Evolutionary conservation across 2,888 invertebrate species (phyloP).

Genomic region (Trissolcus brochymenae): DNA sequence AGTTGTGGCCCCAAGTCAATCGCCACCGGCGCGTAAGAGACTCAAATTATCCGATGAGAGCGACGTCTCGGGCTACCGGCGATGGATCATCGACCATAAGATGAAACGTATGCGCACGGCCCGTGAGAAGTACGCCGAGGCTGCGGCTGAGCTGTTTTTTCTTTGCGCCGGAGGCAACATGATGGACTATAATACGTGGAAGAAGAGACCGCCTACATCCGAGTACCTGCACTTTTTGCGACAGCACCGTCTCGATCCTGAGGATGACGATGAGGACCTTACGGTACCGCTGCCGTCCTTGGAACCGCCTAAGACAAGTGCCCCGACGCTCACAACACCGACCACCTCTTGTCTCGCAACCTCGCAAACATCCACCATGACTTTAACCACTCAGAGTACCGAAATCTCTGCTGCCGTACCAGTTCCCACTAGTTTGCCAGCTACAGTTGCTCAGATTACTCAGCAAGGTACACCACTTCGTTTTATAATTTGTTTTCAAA

Average conservation of each 20-base stretch:
- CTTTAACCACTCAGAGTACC: slow-evolving; percentile 72
- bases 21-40: slow-evolving; percentile 77
- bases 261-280: slow-evolving; percentile 78
- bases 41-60: slow-evolving; percentile 76
- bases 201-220: slow-evolving; percentile 86
- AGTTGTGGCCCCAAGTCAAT: slow-evolving; percentile 57
- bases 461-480: slow-evolving; percentile 64
- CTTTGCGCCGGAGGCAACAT: slow-evolving; percentile 91
- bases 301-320: slow-evolving; percentile 26
- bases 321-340: slow-evolving; percentile 36
- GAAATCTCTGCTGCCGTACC: slow-evolving; percentile 79
- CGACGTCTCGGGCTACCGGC: slow-evolving; percentile 78
- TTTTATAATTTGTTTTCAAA: no score
- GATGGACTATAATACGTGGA: slow-evolving; percentile 91
- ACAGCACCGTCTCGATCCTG: slow-evolving; percentile 83
- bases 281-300: slow-evolving; percentile 62
- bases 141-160: slow-evolving; percentile 90
- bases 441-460: slow-evolving; percentile 80
- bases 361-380: slow-evolving; percentile 8
- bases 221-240: slow-evolving; percentile 86
- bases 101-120: slow-evolving; percentile 83
- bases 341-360: slow-evolving; percentile 19
- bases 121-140: slow-evolving; percentile 86
- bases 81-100: slow-evolving; percentile 84
- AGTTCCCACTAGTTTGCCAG: slow-evolving; percentile 80